phyloP scores from a whole-genome alignment of 2,113 vertebrate species.

The Urocolius indicus region DNA sequence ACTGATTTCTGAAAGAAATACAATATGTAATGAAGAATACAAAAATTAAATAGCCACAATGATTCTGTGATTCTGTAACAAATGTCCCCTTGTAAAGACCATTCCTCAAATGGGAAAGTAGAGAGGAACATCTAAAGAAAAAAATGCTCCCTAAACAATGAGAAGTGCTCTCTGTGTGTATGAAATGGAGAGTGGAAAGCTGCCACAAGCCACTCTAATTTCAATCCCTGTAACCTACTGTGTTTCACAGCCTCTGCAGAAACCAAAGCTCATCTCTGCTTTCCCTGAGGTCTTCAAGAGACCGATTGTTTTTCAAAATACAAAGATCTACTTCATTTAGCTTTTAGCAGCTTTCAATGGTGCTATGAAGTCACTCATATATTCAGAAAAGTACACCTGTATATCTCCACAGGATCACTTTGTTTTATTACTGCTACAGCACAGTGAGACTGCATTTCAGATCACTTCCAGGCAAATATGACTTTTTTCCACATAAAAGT shows the following conservation, averaged over 20 bases:
- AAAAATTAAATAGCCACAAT: not conserved
- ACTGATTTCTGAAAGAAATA: not conserved
- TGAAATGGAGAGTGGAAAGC: too few species aligned
- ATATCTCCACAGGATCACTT: not conserved
- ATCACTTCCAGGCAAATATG: constrained; percentile 11
- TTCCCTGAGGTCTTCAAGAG: not conserved
- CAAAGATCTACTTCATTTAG: constrained; percentile 10
- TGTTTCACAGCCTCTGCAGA: not conserved
- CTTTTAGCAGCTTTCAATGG: not conserved
- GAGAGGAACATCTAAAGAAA: not conserved
- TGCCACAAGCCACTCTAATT: not conserved
- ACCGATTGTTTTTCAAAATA: not conserved
- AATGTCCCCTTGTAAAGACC: not conserved
- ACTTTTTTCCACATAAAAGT: not conserved
- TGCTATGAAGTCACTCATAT: not conserved
- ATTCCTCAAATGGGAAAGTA: not conserved
- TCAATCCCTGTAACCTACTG: not conserved
- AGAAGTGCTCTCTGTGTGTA: not conserved
- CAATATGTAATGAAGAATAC: not conserved
- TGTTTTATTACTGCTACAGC: not conserved
- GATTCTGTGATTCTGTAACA: too few species aligned
- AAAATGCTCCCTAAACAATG: not conserved
- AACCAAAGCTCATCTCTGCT: not conserved
- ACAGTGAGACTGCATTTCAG: not conserved
- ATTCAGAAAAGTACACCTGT: constrained; percentile 1